Conservation (phyloP, 1,140 invertebrate species). For the Samia ricini region DNA sequence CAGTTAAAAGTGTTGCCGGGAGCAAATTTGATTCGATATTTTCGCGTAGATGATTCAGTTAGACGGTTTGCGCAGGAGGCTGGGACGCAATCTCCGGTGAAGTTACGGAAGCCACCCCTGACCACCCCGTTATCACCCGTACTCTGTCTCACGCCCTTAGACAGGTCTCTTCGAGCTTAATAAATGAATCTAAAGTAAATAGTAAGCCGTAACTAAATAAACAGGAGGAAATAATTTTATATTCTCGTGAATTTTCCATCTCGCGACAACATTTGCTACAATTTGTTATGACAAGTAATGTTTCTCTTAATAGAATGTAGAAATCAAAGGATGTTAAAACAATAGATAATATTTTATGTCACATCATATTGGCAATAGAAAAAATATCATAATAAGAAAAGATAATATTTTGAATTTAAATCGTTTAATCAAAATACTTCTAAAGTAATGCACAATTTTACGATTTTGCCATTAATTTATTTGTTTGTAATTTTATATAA, state of each 20-base stretch:
- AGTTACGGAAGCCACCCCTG: conserved; percentile 35
- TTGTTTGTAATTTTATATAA: too few relatives aligned
- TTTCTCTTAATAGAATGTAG: too few relatives aligned
- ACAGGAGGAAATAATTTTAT: not conserved
- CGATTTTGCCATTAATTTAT: too few relatives aligned
- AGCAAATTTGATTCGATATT: conserved; percentile 64
- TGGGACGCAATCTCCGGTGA: conserved; percentile 68
- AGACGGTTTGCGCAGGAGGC: conserved; percentile 61
- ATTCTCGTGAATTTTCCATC: not conserved
- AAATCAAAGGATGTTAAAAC: too few relatives aligned
- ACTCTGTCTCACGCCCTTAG: conserved; percentile 28
- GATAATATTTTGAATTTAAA: too few relatives aligned
- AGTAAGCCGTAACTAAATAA: not conserved
- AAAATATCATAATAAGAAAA: too few relatives aligned
- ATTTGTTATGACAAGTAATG: not conserved
- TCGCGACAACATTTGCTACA: not conserved
- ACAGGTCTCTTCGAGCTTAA: conserved; percentile 16
- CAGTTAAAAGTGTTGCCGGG: conserved; percentile 47
- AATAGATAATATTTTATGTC: too few relatives aligned
- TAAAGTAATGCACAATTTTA: too few relatives aligned
- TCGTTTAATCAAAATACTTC: too few relatives aligned
- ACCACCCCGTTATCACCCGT: conserved; percentile 25
- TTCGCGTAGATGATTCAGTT: conserved; percentile 69
- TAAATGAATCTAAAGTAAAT: conserved; percentile 23
- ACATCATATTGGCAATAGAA: too few relatives aligned